Evolutionary conservation across 1,140 invertebrate species (phyloP).

Genomic region (Drosophila micromelanica): DNA sequence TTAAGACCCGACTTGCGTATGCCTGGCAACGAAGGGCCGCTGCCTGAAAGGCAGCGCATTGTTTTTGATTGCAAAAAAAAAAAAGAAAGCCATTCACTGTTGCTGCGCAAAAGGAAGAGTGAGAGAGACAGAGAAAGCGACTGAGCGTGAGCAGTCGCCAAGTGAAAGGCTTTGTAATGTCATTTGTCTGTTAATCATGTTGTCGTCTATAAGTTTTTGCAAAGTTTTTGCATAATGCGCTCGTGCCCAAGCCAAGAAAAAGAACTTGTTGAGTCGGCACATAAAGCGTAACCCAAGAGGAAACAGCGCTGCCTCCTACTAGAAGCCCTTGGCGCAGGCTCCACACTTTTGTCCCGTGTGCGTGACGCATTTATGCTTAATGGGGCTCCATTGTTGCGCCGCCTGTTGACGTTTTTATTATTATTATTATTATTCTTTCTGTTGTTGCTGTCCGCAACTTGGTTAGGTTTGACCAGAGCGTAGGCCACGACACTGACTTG

Average conservation of each 20-base stretch:
- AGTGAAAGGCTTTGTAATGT: constrained; percentile 81
- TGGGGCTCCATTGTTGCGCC: constrained; percentile 54
- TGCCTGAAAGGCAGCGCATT: constrained; percentile 64
- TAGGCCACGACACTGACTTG: constrained; percentile 32
- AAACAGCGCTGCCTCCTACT: background rate
- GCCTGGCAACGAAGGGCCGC: constrained; percentile 50
- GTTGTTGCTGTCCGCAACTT: constrained; percentile 35
- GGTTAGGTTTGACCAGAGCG: constrained; percentile 26
- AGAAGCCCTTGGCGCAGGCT: constrained; percentile 10
- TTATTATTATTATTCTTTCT: constrained; percentile 25
- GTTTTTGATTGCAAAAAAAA: constrained; percentile 50
- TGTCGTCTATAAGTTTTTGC: constrained; percentile 72
- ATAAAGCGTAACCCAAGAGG: constrained; percentile 6
- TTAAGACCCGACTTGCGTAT: constrained; percentile 76
- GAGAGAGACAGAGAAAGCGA: background rate
- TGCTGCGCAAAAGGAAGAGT: background rate
- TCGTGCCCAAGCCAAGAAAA: constrained; percentile 68
- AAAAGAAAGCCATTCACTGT: constrained; percentile 13
- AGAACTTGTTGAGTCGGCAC: constrained; percentile 69
- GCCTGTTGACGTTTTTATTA: constrained; percentile 27
- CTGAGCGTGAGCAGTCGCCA: constrained; percentile 47
- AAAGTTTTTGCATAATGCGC: constrained; percentile 77
- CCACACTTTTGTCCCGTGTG: constrained; percentile 46
- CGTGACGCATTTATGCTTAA: constrained; percentile 75
- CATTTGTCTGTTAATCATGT: constrained; percentile 82